These are phyloP conservation scores for Creontiades dilutus DNA, from an alignment of 2,888 invertebrate genomes.

Conservation along the genomic window DNA sequence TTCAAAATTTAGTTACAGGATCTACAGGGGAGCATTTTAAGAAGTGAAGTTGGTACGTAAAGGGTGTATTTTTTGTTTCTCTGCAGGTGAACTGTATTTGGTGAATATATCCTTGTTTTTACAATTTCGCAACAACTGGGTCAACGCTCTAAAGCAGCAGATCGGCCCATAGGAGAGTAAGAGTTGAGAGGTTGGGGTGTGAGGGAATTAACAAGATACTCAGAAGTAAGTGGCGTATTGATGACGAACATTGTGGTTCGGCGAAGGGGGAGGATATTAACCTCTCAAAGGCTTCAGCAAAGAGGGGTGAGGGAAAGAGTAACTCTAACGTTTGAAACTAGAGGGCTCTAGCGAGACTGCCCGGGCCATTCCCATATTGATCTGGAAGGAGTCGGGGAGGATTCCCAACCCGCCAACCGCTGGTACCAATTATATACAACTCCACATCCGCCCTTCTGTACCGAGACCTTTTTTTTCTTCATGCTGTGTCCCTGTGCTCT, in stretches of 20 bases:
- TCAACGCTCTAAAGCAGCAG: background rate
- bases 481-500: background rate
- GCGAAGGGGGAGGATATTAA: slow-evolving; percentile 6
- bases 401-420: background rate
- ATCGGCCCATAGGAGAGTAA: background rate
- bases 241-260: slow-evolving; percentile 42
- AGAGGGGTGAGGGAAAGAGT: slow-evolving; percentile 15
- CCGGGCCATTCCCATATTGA: slow-evolving; percentile 58
- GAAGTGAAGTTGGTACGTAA: too few relatives aligned
- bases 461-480: too few relatives aligned
- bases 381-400: slow-evolving; percentile 34
- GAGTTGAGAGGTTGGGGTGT: background rate
- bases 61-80: too few relatives aligned
- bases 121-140: background rate
- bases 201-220: slow-evolving; percentile 38
- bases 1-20: too few relatives aligned
- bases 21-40: too few relatives aligned
- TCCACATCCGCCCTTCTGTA: background rate
- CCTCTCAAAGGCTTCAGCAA: background rate
- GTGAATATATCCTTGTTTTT: too few relatives aligned
- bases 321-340: slow-evolving; percentile 22
- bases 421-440: slow-evolving; percentile 45
- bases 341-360: slow-evolving; percentile 29
- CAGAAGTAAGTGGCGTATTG: slow-evolving; percentile 45
- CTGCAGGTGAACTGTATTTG: too few relatives aligned